These are phyloP conservation scores for Nomada fabriciana DNA, from an alignment of 2,888 invertebrate genomes.

Conservation along the genomic window DNA sequence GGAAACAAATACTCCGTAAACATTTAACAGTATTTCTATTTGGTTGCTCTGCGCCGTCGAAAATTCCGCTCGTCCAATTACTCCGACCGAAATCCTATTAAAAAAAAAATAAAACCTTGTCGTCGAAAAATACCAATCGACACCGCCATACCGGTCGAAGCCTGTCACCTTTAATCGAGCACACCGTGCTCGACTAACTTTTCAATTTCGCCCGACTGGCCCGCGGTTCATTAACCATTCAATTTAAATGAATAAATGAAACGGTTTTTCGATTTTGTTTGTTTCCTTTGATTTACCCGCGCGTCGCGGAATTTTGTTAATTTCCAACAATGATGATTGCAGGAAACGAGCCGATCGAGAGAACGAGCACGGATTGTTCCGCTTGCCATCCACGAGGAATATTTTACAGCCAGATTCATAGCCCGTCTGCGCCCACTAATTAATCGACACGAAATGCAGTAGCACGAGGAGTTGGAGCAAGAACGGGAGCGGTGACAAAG, in stretches of 20 bases:
- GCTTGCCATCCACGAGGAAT: constrained; percentile 80
- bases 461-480: not conserved
- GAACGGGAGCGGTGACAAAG: constrained; percentile 1
- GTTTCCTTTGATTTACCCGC: constrained; percentile 44
- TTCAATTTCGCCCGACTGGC: constrained; percentile 23
- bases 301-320: constrained; percentile 50
- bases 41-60: too few relatives aligned
- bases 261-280: constrained; percentile 58
- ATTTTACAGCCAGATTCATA: constrained; percentile 80
- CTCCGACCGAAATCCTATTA: too few relatives aligned
- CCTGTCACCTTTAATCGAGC: constrained; percentile 23
- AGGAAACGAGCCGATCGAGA: constrained; percentile 74
- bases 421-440: constrained; percentile 80
- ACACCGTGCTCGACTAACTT: constrained; percentile 24
- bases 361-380: constrained; percentile 77
- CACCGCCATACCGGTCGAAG: not conserved
- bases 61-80: too few relatives aligned
- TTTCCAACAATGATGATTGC: constrained; percentile 66
- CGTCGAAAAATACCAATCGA: too few relatives aligned
- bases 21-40: too few relatives aligned
- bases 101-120: too few relatives aligned
- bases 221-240: constrained; percentile 32
- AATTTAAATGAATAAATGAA: constrained; percentile 58
- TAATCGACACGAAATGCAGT: constrained; percentile 67
- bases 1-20: too few relatives aligned